Evolutionary conservation across 2,797 vertebrate genomes (phyloP).

Genomic region (Arrhamphus sclerolepis): DNA sequence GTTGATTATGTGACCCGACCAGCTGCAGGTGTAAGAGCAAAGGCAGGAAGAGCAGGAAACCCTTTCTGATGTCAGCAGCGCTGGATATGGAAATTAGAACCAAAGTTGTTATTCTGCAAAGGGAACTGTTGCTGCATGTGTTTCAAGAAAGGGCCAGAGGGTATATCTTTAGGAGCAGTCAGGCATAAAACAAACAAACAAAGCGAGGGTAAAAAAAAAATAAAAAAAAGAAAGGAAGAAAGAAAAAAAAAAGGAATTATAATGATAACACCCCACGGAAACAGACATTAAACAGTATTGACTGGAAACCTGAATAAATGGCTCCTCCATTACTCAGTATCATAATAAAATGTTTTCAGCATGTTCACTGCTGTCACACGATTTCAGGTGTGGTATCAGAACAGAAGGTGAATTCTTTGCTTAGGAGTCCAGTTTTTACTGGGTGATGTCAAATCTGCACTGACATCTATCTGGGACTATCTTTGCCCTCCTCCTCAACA

Average conservation of each 20-base stretch:
- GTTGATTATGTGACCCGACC: slow-evolving; percentile 73
- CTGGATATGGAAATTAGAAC: slow-evolving; percentile 47
- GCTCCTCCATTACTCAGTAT: too few relatives aligned
- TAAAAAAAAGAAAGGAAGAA: too few relatives aligned
- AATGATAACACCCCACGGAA: too few relatives aligned
- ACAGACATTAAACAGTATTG: too few relatives aligned
- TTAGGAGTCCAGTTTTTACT: slow-evolving; percentile 30
- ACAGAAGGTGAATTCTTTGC: not conserved
- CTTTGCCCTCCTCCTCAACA: slow-evolving; percentile 25
- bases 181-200: too few relatives aligned
- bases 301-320: too few relatives aligned
- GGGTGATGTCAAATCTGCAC: slow-evolving; percentile 47
- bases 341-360: too few relatives aligned
- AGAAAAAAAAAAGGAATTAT: too few relatives aligned
- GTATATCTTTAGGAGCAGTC: not conserved
- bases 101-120: slow-evolving; percentile 23
- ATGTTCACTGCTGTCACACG: too few relatives aligned
- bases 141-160: slow-evolving; percentile 1
- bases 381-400: not conserved
- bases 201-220: too few relatives aligned
- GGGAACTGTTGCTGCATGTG: slow-evolving; percentile 2
- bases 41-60: slow-evolving; percentile 63
- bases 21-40: slow-evolving; percentile 74
- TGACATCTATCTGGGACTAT: slow-evolving; percentile 29
- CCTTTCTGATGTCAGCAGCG: slow-evolving; percentile 62